A percentile compares a stretch with the other conserved stretches of the same genome.
These are phyloP conservation scores for Caenorhabditis remanei DNA, from an alignment of 1,140 invertebrate species.

Conservation along the genomic window DNA sequence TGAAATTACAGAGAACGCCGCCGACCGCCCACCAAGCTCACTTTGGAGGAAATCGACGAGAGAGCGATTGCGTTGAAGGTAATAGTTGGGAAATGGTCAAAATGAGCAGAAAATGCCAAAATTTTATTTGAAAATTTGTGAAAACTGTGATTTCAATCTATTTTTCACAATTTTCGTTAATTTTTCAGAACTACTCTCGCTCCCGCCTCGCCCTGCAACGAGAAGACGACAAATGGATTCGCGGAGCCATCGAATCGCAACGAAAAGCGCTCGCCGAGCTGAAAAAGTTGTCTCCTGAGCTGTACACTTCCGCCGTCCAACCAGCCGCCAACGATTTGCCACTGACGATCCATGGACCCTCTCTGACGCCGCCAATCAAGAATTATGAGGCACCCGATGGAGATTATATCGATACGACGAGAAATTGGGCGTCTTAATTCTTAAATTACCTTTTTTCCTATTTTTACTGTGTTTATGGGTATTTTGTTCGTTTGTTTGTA, in stretches of 20 bases:
- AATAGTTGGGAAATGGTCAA: neutral
- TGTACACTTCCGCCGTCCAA: slow-evolving; percentile 78
- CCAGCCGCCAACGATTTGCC: slow-evolving; percentile 73
- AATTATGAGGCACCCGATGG: slow-evolving; percentile 78
- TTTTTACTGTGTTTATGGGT: slow-evolving; percentile 55
- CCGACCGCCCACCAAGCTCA: slow-evolving; percentile 48
- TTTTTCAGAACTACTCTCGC: slow-evolving; percentile 66
- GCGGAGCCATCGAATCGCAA: slow-evolving; percentile 69
- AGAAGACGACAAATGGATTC: slow-evolving; percentile 71
- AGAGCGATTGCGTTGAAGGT: slow-evolving; percentile 69
- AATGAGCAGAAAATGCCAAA: neutral
- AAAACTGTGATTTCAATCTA: too few species aligned
- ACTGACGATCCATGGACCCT: slow-evolving; percentile 73
- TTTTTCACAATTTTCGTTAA: neutral
- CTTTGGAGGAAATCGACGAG: slow-evolving; percentile 64
- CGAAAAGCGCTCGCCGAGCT: slow-evolving; percentile 75
- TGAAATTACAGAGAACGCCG: slow-evolving; percentile 68
- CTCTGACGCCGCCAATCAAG: slow-evolving; percentile 77
- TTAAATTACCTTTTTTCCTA: neutral
- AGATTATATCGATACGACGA: slow-evolving; percentile 78
- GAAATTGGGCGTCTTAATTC: slow-evolving; percentile 66
- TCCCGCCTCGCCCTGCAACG: slow-evolving; percentile 61
- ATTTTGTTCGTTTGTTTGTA: neutral
- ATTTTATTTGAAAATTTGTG: neutral
- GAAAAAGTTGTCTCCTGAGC: slow-evolving; percentile 75